Conservation (phyloP, 2,888 invertebrate species). For the Zygogramma bicolorata region DNA sequence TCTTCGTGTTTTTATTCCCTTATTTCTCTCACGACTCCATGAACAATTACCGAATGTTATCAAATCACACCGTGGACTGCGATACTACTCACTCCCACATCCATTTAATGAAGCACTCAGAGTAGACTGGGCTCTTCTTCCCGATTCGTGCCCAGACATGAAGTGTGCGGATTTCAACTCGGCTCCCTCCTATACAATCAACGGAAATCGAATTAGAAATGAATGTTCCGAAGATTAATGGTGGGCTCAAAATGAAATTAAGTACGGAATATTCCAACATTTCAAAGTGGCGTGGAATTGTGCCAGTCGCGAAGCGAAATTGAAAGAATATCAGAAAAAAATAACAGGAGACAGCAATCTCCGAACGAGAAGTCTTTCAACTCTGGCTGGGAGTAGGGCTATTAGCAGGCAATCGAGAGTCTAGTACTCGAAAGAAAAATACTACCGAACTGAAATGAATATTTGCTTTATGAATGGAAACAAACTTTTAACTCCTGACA, state of each 20-base stretch:
- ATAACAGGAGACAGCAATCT: background rate
- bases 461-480: no score
- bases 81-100: conserved; percentile 25
- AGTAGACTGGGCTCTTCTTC: conserved; percentile 50
- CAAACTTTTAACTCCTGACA: no score
- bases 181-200: conserved; percentile 44
- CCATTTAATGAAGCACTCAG: conserved; percentile 45
- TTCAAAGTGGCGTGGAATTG: background rate
- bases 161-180: conserved; percentile 59
- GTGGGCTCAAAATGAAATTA: conserved; percentile 49
- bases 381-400: background rate
- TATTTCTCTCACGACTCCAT: no score
- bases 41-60: background rate
- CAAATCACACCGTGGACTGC: background rate
- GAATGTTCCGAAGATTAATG: conserved; percentile 58
- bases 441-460: no score
- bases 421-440: background rate
- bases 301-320: background rate
- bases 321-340: background rate
- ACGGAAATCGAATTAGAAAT: conserved; percentile 57
- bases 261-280: conserved; percentile 23
- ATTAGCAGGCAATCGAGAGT: background rate
- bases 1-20: no score
- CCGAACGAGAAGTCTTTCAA: background rate
- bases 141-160: conserved; percentile 62